phyloP scores from a whole-genome alignment of 2,888 invertebrate species.

The Drosophila kokeensis region DNA sequence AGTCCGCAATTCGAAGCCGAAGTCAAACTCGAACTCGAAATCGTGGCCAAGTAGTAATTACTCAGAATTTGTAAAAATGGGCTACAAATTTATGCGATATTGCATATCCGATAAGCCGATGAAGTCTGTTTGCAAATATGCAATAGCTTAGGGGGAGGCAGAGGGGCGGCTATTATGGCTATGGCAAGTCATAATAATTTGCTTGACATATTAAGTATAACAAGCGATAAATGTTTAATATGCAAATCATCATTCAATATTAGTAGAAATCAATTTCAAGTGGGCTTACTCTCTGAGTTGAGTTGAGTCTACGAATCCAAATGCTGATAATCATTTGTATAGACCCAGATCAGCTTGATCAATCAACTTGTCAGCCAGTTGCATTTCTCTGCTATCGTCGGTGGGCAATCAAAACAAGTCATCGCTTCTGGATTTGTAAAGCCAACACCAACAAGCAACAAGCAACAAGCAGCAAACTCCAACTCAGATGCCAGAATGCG shows the following conservation, averaged over 20 bases:
- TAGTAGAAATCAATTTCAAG: background rate
- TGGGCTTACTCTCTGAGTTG: background rate
- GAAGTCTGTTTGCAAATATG: constrained; percentile 58
- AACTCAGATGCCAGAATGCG: constrained; percentile 8
- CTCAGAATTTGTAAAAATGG: constrained; percentile 63
- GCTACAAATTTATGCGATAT: constrained; percentile 69
- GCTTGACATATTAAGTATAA: constrained; percentile 31
- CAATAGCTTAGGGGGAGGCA: constrained; percentile 7
- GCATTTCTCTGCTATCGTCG: constrained; percentile 16
- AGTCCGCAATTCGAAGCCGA: background rate
- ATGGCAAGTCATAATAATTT: constrained; percentile 23
- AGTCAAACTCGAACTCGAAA: constrained; percentile 2
- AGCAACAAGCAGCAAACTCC: too few species aligned
- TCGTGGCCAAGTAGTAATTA: constrained; percentile 61
- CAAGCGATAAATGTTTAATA: background rate
- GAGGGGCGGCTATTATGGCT: background rate
- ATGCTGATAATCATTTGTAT: background rate
- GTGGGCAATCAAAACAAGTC: constrained; percentile 67
- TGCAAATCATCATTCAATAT: background rate
- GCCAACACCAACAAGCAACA: constrained; percentile 30
- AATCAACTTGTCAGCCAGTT: constrained; percentile 26
- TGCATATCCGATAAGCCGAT: constrained; percentile 63
- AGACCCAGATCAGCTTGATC: constrained; percentile 12
- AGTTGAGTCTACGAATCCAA: background rate
- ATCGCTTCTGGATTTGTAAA: constrained; percentile 57